Evolutionary conservation across 2,888 invertebrate species (phyloP), one percentile per base, ranked within the genome.

Genomic region (Eupithecia exiguata): DNA sequence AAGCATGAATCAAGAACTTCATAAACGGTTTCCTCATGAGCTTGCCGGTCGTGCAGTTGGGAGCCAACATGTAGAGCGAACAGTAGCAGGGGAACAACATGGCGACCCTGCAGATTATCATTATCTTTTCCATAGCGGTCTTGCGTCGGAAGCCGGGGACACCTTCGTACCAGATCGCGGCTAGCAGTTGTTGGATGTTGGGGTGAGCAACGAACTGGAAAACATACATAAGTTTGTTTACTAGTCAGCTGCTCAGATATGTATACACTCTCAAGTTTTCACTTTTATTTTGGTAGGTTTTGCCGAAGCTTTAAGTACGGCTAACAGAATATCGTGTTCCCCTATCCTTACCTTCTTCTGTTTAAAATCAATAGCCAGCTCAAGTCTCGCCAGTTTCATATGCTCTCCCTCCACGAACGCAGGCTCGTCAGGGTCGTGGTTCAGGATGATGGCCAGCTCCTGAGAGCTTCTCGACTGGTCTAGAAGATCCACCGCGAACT

Each of bases 1-100:
- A 97, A 10, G 98, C 98, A 86, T 99, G 99, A 71, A 98, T 97
- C 84, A 99, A 96, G 89, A 99, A 99, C 92, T 99, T 99, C 97
- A 99, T 98, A 88, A 99, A 99, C 0, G 99, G 99, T 88, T 98
- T 98, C 80, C 98, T 95, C 96, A 99, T 97, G 40, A 99, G 95
- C 82, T 96, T 96, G 0, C 98, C 98, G 10, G 96, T 96, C 6
- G 95, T 93, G 68, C 97, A 97, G 84, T 97, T 96, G 0, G 99
- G 99, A 0, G 97, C 96, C 16, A 98, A 84, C 95, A 98, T 97
- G 88, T 99, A 99, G 66, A 98, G 90, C 1, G 96, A 87, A 83
- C 98, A 98, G 89, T 99, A 97, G 79, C 98, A 92, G 0, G 99
- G 99, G 89, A 98, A 99, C 40, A 98, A 92, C 1, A 98, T 82